phyloP scores from a whole-genome alignment of 2,113 vertebrate species.

The Mugil cephalus region DNA sequence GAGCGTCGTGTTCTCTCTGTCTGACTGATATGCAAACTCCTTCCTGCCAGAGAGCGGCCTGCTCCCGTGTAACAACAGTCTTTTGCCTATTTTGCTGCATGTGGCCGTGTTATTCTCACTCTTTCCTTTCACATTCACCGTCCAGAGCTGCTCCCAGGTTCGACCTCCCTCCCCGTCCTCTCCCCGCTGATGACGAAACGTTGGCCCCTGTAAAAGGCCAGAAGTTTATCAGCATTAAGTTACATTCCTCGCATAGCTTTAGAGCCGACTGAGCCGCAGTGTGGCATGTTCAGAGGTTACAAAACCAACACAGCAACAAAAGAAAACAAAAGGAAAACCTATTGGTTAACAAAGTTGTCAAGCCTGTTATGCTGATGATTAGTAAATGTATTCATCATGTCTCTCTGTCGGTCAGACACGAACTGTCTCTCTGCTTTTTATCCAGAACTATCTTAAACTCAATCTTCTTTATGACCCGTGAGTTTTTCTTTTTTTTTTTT shows the following conservation, averaged over 20 bases:
- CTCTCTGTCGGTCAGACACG: background rate
- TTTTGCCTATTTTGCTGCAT: no score
- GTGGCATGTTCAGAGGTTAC: constrained; percentile 41
- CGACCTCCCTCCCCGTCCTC: background rate
- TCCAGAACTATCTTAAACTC: constrained; percentile 14
- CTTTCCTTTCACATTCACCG: background rate
- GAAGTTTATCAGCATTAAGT: constrained; percentile 76
- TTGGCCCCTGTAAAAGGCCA: constrained; percentile 51
- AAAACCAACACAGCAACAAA: constrained; percentile 34
- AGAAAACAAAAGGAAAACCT: background rate
- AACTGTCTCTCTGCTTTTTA: background rate
- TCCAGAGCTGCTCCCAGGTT: background rate
- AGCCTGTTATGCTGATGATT: constrained; percentile 63
- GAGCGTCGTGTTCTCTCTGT: no score
- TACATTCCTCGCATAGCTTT: constrained; percentile 77
- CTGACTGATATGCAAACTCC: constrained; percentile 37
- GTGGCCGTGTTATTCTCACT: background rate
- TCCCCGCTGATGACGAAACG: constrained; percentile 55
- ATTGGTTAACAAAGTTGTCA: constrained; percentile 43
- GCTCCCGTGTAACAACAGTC: no score
- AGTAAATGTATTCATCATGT: background rate
- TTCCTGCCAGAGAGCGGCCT: background rate
- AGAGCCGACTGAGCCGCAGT: constrained; percentile 46
- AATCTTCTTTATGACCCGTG: constrained; percentile 13
- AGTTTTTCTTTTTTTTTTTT: background rate